Percentiles rank a stretch among this genome's conserved stretches.
Evolutionary conservation across 2,797 vertebrate genomes (phyloP).

Genomic region (Helicolenus hilgendorfi): DNA sequence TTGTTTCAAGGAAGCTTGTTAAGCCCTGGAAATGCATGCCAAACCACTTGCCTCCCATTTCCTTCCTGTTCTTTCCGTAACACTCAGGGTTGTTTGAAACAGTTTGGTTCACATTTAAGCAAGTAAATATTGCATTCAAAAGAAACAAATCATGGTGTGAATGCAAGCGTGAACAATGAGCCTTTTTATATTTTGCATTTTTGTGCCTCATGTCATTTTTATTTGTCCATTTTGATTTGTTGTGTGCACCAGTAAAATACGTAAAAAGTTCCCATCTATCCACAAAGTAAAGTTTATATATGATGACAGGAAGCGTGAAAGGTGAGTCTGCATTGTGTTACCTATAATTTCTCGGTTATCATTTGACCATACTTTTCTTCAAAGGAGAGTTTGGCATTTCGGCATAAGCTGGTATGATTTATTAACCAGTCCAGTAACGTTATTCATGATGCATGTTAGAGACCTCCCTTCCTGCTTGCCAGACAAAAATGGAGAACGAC

Average conservation of each 20-base stretch:
- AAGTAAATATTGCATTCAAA: constrained; percentile 32
- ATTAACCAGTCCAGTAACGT: not conserved
- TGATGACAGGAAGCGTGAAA: not conserved
- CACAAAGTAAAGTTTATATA: not conserved
- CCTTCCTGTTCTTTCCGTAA: not conserved
- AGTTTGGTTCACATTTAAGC: constrained; percentile 20
- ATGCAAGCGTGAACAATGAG: constrained; percentile 36
- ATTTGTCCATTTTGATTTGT: constrained; percentile 17
- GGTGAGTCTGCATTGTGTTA: not conserved
- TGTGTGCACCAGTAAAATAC: not conserved
- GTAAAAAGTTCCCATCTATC: not conserved
- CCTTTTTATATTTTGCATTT: not conserved
- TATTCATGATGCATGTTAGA: not conserved
- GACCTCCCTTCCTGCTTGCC: not conserved
- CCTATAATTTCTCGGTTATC: not conserved
- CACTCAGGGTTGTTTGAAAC: constrained; percentile 14
- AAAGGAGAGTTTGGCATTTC: not conserved
- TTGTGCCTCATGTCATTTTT: not conserved
- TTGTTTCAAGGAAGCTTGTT: constrained; percentile 74
- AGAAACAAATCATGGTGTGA: constrained; percentile 36
- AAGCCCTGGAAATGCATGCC: constrained; percentile 43
- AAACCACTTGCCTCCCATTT: constrained; percentile 41
- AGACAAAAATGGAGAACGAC: not conserved
- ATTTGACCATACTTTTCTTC: not conserved
- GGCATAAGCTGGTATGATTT: not conserved